Evolutionary conservation across 2,797 vertebrate species (phyloP).

Genomic region (Alfaro cultratus): DNA sequence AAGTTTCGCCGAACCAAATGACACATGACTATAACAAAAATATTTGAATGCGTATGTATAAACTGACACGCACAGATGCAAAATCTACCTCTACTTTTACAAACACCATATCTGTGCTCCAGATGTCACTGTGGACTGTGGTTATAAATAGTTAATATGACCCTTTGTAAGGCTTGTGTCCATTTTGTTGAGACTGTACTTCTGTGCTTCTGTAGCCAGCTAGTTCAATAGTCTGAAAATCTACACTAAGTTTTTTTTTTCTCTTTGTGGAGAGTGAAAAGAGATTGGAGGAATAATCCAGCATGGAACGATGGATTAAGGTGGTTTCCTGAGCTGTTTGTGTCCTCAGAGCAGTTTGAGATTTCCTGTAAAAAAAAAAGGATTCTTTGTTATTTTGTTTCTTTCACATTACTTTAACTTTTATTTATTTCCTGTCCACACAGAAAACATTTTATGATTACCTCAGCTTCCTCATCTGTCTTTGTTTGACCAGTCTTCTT

Average conservation of each 20-base stretch:
- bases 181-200: constrained; percentile 36
- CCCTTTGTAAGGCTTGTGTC: neutral
- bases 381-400: constrained; percentile 31
- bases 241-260: neutral
- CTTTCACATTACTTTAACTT: constrained; percentile 29
- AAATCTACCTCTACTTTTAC: constrained; percentile 6
- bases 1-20: constrained; percentile 39
- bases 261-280: constrained; percentile 15
- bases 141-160: constrained; percentile 27
- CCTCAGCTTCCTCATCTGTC: constrained; percentile 25
- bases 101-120: constrained; percentile 57
- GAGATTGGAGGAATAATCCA: constrained; percentile 29
- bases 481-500: constrained; percentile 49
- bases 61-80: constrained; percentile 29
- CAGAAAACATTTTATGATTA: constrained; percentile 24
- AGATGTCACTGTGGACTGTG: constrained; percentile 53
- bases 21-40: constrained; percentile 32
- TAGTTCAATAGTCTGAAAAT: constrained; percentile 23
- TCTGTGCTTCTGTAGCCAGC: constrained; percentile 3
- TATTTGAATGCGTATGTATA: constrained; percentile 28
- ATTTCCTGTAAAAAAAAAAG: constrained; percentile 33
- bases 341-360: constrained; percentile 24
- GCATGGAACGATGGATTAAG: constrained; percentile 33
- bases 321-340: constrained; percentile 48
- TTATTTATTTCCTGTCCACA: constrained; percentile 27